These are phyloP conservation scores for Hyppa rectilinea DNA, from an alignment of 2,888 invertebrate species.

Conservation along the genomic window DNA sequence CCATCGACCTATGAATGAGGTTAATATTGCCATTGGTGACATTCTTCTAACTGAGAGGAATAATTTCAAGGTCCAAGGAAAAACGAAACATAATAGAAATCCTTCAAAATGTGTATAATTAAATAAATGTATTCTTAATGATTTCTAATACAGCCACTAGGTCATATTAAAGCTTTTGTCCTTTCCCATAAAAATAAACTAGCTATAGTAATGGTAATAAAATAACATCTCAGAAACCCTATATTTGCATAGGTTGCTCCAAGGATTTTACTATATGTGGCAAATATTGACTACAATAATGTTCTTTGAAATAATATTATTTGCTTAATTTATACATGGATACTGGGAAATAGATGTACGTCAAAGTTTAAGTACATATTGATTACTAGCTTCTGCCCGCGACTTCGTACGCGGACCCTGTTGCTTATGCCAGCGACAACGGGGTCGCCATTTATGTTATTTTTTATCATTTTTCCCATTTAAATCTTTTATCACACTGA, in stretches of 20 bases:
- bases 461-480: too few species aligned
- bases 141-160: neutral
- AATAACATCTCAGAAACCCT: conserved; percentile 33
- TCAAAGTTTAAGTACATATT: conserved; percentile 23
- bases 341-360: conserved; percentile 32
- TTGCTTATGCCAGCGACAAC: too few species aligned
- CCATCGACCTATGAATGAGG: too few species aligned
- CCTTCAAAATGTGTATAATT: neutral
- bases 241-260: conserved; percentile 60
- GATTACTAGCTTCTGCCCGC: too few species aligned
- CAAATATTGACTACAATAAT: conserved; percentile 57
- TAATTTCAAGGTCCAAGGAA: conserved; percentile 12
- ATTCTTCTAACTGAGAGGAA: neutral
- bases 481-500: too few species aligned
- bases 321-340: conserved; percentile 41
- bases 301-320: conserved; percentile 52
- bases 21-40: neutral
- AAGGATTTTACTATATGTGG: conserved; percentile 57
- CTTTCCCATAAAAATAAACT: conserved; percentile 21
- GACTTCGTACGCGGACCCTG: too few species aligned
- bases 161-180: conserved; percentile 1
- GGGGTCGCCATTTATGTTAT: too few species aligned
- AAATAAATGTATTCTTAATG: conserved; percentile 11
- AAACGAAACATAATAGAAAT: neutral
- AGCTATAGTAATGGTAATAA: neutral